These are phyloP conservation scores for Cebus imitator DNA, from an alignment of 2,113 vertebrate species.

Conservation along the genomic window DNA sequence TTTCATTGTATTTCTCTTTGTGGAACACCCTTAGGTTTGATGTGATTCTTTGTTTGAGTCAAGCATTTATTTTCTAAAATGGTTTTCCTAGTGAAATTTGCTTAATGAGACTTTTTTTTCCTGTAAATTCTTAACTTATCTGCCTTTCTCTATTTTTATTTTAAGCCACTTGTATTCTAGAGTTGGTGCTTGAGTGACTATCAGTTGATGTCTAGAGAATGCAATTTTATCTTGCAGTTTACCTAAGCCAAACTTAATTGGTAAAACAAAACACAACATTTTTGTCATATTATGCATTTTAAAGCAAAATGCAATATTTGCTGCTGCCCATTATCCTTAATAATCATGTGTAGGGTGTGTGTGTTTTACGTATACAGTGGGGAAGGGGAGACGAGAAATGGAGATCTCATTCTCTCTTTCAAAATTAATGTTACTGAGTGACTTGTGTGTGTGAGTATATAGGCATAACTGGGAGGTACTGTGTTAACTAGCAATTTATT, in stretches of 20 bases:
- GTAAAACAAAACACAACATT: neutral
- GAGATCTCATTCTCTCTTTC: neutral
- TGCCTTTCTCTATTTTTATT: slow-evolving; percentile 20
- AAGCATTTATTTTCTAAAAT: neutral
- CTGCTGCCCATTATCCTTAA: neutral
- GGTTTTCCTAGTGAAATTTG: neutral
- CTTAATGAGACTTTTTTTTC: neutral
- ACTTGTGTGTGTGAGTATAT: neutral
- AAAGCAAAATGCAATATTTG: slow-evolving; percentile 18
- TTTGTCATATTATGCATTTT: neutral
- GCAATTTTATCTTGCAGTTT: neutral
- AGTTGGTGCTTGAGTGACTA: neutral
- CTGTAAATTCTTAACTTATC: neutral
- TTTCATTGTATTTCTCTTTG: neutral
- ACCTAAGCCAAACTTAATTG: neutral
- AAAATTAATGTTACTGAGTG: neutral
- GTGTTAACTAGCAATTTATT: neutral
- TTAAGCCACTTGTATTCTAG: neutral
- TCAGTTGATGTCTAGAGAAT: neutral
- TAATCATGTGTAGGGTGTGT: neutral
- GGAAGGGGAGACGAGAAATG: neutral
- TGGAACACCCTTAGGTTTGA: neutral
- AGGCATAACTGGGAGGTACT: neutral
- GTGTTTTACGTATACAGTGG: neutral
- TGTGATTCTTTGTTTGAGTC: neutral